Evolutionary conservation across 2,113 vertebrate genomes (phyloP).

Genomic region (Oxyura jamaicensis): DNA sequence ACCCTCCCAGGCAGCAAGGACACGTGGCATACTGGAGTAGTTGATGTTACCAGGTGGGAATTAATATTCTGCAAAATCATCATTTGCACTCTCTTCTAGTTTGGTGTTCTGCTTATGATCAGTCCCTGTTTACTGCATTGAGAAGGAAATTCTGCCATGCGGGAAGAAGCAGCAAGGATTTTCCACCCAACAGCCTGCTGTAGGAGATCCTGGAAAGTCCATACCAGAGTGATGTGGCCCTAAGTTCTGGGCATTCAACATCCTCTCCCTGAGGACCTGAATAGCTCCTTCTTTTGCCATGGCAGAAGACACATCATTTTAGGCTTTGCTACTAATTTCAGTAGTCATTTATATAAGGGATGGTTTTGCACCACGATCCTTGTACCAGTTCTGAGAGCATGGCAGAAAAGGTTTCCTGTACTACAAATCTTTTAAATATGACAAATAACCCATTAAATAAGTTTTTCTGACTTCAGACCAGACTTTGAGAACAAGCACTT

Average conservation of each 20-base stretch:
- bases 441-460: neutral
- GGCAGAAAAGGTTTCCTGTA: neutral
- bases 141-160: neutral
- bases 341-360: neutral
- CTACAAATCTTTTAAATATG: neutral
- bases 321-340: neutral
- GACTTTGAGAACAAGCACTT: neutral
- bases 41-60: neutral
- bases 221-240: neutral
- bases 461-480: neutral
- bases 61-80: neutral
- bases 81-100: neutral
- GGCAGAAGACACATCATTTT: neutral
- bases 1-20: neutral
- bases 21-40: fast-evolving
- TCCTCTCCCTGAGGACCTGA: neutral
- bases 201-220: neutral
- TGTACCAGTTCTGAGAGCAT: neutral
- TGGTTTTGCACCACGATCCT: neutral
- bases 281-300: neutral
- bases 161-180: neutral
- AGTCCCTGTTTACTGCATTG: neutral
- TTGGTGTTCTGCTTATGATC: neutral
- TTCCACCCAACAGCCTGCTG: neutral
- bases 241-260: neutral